phyloP scores from a whole-genome alignment of 1,140 invertebrate species.

The Hycleus cichorii region DNA sequence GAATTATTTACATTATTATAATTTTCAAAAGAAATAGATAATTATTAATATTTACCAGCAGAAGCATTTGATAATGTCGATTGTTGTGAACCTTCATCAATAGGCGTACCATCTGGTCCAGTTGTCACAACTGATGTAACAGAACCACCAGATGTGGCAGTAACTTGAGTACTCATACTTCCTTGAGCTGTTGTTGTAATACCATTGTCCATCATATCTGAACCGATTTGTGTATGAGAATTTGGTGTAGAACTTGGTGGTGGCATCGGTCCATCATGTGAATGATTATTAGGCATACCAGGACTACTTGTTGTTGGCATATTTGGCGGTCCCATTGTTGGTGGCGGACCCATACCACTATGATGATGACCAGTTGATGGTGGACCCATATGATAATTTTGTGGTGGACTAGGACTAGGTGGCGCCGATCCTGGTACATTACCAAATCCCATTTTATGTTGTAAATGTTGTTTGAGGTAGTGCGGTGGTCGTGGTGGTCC shows the following conservation, averaged over 20 bases:
- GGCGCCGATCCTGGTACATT: conserved; percentile 48
- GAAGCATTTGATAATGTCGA: conserved; percentile 86
- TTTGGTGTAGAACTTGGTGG: conserved; percentile 53
- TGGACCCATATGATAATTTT: conserved; percentile 51
- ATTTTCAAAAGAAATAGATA: not conserved
- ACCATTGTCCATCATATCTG: conserved; percentile 50
- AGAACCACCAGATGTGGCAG: conserved; percentile 45
- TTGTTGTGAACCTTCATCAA: conserved; percentile 86
- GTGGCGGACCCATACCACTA: conserved; percentile 46
- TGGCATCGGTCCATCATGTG: conserved; percentile 52
- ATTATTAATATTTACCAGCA: conserved; percentile 52
- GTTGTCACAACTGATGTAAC: conserved; percentile 81
- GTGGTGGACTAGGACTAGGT: conserved; percentile 47
- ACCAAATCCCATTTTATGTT: conserved; percentile 55
- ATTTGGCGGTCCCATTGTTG: conserved; percentile 47
- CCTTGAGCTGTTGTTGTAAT: conserved; percentile 51
- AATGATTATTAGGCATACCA: conserved; percentile 41
- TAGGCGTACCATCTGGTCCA: conserved; percentile 74
- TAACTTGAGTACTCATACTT: conserved; percentile 35
- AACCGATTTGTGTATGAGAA: conserved; percentile 45
- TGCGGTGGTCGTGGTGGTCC: conserved; percentile 45
- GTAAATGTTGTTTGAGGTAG: conserved; percentile 63
- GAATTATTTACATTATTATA: conserved; percentile 10
- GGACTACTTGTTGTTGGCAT: conserved; percentile 39
- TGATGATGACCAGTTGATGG: conserved; percentile 45